These are phyloP conservation scores for Oligia strigilis DNA, from an alignment of 2,888 invertebrate species.

Conservation along the genomic window DNA sequence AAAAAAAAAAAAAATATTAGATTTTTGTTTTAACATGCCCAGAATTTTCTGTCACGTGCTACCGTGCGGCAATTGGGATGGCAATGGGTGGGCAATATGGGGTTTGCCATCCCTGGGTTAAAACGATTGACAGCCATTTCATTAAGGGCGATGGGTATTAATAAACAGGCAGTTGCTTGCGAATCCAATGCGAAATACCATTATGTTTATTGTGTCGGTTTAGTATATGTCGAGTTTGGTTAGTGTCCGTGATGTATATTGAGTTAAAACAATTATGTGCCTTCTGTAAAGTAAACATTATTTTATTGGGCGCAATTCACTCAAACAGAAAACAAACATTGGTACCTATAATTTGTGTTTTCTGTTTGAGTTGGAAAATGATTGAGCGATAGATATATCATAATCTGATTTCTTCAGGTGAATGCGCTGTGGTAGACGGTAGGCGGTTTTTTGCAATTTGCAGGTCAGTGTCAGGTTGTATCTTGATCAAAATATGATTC, in stretches of 20 bases:
- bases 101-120: background rate
- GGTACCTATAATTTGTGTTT: background rate
- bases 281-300: background rate
- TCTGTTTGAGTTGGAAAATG: background rate
- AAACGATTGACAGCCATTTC: constrained; percentile 52
- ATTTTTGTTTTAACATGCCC: background rate
- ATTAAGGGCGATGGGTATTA: constrained; percentile 50
- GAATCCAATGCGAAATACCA: constrained; percentile 30
- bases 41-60: background rate
- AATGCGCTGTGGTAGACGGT: too few relatives aligned
- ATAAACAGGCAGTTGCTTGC: constrained; percentile 44
- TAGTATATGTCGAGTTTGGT: constrained; percentile 21
- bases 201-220: constrained; percentile 45
- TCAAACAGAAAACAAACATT: background rate
- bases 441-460: too few relatives aligned
- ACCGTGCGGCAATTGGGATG: too few relatives aligned
- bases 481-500: too few relatives aligned
- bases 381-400: background rate
- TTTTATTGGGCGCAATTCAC: constrained; percentile 5
- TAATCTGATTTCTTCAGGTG: background rate
- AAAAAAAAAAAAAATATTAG: too few relatives aligned
- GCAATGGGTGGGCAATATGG: too few relatives aligned
- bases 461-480: too few relatives aligned
- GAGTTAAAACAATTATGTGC: constrained; percentile 1
- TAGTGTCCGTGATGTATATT: constrained; percentile 5